Base-by-base conservation (phyloP, 2,797 vertebrate genomes). In the Trachops cirrhosus region DNA sequence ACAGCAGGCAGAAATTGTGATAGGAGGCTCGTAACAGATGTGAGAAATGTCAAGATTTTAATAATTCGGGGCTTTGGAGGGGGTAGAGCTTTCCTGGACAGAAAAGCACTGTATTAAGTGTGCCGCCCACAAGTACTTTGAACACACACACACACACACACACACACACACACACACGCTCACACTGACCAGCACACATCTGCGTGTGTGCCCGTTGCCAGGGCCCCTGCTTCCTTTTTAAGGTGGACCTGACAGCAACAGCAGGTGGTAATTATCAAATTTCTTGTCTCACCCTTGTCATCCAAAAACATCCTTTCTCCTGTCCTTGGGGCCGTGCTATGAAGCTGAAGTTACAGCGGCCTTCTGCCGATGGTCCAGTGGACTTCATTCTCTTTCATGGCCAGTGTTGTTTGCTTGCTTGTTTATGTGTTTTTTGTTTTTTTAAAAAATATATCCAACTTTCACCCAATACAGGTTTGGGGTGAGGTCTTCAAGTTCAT, bases 31-130 rank as follows among this genome's bases (percentile, higher is more conserved):
- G 0, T 16, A 88, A 46, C 90, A 86, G 59, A 87, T 91, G 86
- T 57, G 93, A 95, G 85, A 79, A 82, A 78, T 10, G 18, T 86
- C 64, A 91, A 46, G 88, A 88, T 91, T 87, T 91, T 95, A 92
- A 77, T 94, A 93, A 96, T 84, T 78, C 21, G 21, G 80, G 39
- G 82, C 80, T 94, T 94, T 94, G 87, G 62, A 79, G 39, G 37
- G 77, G 34, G 57, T 75, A 44, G 32, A 22, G 70, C 73, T 89
- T 97, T 95, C 86, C 89, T 89, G 91, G 19, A 70, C 62, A 86
- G 87, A 74, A 94, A 87, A 94, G 50, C 41, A 46, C 68, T 1
- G 22, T 57, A 79, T 90, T 95, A 92, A 94, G 52, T 85, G 57
- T 90, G 68, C 93, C 26, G 24, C 59, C 77, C 85, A 52, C 83